These are phyloP conservation scores for Rhynchonycteris naso DNA, from an alignment of 2,797 vertebrate species.

Conservation along the genomic window DNA sequence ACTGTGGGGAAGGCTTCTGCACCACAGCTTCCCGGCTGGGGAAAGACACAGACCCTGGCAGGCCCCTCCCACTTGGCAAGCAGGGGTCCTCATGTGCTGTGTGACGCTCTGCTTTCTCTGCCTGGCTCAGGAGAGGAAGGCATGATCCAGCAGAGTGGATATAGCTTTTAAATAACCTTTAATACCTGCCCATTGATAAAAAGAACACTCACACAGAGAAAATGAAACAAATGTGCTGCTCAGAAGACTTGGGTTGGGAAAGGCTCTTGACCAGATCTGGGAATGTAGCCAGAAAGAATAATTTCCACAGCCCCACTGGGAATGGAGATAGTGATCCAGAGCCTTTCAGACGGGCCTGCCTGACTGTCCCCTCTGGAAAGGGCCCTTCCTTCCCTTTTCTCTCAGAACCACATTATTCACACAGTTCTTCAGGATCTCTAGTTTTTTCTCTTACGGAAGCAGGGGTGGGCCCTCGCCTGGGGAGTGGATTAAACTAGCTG, in stretches of 20 bases:
- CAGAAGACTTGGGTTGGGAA: constrained; percentile 29
- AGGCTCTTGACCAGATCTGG: constrained; percentile 53
- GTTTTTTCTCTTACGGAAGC: neutral
- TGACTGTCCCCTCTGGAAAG: neutral
- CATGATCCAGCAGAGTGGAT: constrained; percentile 36
- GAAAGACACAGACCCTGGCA: neutral
- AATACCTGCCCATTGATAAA: constrained; percentile 13
- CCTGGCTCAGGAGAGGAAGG: neutral
- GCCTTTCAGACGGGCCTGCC: neutral
- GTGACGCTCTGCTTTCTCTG: constrained; percentile 42
- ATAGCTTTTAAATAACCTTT: constrained; percentile 55
- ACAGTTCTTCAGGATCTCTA: neutral
- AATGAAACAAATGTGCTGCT: neutral
- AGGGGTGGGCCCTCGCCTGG: no score
- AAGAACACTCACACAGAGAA: constrained; percentile 38
- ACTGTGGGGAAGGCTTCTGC: constrained; percentile 16
- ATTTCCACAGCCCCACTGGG: neutral
- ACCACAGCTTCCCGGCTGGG: constrained; percentile 40
- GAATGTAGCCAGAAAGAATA: constrained; percentile 53
- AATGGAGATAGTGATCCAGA: neutral
- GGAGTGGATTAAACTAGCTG: neutral
- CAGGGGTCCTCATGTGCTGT: neutral
- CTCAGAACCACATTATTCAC: neutral
- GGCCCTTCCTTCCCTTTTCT: neutral
- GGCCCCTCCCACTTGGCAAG: neutral